Percentiles rank a stretch among this genome's conserved stretches.
Conservation (phyloP, 1,140 invertebrate genomes). For the Coptotermes formosanus region DNA sequence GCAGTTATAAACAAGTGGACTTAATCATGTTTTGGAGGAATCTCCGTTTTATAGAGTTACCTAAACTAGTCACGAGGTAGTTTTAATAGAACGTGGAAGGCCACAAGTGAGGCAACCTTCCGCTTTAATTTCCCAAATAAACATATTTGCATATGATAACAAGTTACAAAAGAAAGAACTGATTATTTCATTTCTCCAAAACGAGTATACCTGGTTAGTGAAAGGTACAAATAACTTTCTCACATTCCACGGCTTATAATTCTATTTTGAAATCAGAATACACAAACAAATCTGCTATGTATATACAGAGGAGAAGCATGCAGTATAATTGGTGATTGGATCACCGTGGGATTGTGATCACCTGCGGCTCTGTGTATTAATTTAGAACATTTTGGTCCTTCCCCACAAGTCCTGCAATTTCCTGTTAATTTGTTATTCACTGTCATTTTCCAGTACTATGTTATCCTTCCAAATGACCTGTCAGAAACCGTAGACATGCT, state of each 20-base stretch:
- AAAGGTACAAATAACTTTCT: neutral
- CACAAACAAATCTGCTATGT: neutral
- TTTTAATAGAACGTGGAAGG: too few species aligned
- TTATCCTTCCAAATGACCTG: neutral
- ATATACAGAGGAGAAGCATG: neutral
- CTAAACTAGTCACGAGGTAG: too few species aligned
- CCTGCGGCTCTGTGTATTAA: neutral
- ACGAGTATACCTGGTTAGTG: neutral
- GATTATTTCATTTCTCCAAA: neutral
- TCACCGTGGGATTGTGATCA: constrained; percentile 6
- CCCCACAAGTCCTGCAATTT: neutral
- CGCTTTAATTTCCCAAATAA: too few species aligned
- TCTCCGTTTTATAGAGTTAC: too few species aligned
- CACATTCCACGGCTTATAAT: neutral
- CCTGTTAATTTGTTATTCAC: neutral
- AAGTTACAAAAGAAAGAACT: too few species aligned
- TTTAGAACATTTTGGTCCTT: neutral
- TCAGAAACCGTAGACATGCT: neutral
- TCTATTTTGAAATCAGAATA: neutral
- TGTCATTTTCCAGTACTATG: neutral
- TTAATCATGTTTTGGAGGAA: too few species aligned
- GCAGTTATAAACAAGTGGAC: too few species aligned
- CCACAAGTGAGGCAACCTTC: too few species aligned
- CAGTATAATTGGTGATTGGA: neutral
- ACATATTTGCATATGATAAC: too few species aligned